Base-by-base conservation (phyloP, 2,888 invertebrate genomes). In the Papilio gigon region DNA sequence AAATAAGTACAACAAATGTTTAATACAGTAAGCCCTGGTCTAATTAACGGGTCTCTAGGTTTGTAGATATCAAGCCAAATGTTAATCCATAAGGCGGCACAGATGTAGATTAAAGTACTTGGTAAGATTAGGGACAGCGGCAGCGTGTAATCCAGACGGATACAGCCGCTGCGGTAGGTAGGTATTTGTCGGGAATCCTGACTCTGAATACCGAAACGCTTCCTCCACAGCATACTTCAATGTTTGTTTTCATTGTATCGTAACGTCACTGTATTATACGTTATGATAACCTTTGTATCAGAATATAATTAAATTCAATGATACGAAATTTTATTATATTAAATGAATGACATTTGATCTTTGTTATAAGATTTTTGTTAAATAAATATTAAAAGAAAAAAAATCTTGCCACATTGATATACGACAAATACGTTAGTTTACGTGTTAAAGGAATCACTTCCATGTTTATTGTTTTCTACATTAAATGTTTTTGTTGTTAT, bases 111-210 rank as follows among this genome's bases (percentile, higher is more conserved):
- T 40, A 56, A 47, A 68, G 69, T 42, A 63, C 65, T 42, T 58
- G 40, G 37, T 62, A 70, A 77, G 69, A 70, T 78, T 78, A 79
- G 76, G 77, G 77, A 74, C 75, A 76, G 74, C 82, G 82, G 83
- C 83, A 83, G 75, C 77, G 77, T 76, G 76, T 82, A 87, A 87
- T 85, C 87, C 82, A 74, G 77, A 79, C 78, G 81, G 84, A 83
- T 80, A 77, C 76, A 64, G 67, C 70, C 80, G 78, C 84, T 88
- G 90, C 88, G 89, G 90, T 90, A 89, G 90, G 90, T 90, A 81
- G 79, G 77, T 78, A 82, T 84, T 82, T 81, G 82, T 77, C 79
- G 76, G 80, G 80, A 83, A 83, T 83, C 81, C 78, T 75, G 74
- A 72, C 74, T 76, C 75, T n/a, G 75, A 81, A 84, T 81, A 81